Evolutionary conservation across 1,140 invertebrate species (phyloP).

Genomic region (Hirudo medicinalis): DNA sequence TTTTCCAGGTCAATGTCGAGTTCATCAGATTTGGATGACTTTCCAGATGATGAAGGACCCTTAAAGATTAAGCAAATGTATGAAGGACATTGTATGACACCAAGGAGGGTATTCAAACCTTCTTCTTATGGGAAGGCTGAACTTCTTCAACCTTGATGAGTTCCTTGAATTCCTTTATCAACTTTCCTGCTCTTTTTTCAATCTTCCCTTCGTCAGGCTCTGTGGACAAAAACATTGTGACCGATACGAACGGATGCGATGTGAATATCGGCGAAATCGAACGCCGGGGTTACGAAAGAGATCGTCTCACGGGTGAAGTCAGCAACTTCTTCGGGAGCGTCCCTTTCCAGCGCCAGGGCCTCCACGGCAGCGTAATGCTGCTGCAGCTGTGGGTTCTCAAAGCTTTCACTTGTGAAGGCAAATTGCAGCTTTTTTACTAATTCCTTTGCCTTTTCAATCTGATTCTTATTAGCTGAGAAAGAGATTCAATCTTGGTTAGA

Average conservation of each 20-base stretch:
- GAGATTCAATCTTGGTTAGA: background rate
- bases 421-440: conserved; percentile 45
- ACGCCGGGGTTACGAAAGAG: background rate
- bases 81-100: too few species aligned
- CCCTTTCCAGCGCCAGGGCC: conserved; percentile 43
- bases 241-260: background rate
- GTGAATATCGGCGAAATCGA: background rate
- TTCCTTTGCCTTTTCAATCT: conserved; percentile 43
- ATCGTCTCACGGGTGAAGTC: conserved; percentile 41
- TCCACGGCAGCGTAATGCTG: conserved; percentile 46
- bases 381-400: conserved; percentile 44
- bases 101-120: conserved; percentile 4
- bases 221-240: conserved; percentile 19
- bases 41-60: conserved; percentile 20
- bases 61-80: too few species aligned
- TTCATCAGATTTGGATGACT: conserved; percentile 27
- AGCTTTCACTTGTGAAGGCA: conserved; percentile 40
- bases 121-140: conserved; percentile 32
- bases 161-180: conserved; percentile 41
- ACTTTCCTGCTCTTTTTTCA: conserved; percentile 38
- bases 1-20: conserved; percentile 29
- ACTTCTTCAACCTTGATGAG: conserved; percentile 37
- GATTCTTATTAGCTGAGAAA: conserved; percentile 31
- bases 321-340: conserved; percentile 39
- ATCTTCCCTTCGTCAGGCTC: conserved; percentile 39